Evolutionary conservation across 2,797 vertebrate species (phyloP).

Genomic region (Megaceryle alcyon): DNA sequence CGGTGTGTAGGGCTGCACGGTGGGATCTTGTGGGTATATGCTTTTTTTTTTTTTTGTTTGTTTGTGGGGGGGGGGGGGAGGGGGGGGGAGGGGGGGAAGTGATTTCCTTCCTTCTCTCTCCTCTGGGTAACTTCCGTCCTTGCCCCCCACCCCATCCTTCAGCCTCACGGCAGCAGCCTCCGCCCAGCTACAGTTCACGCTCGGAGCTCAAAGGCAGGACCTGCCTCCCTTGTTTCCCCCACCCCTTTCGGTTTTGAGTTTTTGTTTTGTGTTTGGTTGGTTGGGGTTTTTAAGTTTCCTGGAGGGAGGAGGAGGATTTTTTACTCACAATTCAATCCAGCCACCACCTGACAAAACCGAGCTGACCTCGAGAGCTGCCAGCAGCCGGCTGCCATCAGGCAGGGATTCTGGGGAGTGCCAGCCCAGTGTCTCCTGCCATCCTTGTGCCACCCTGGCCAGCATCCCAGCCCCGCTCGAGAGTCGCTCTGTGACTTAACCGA

Average conservation of each 20-base stretch:
- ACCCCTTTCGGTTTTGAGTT: background rate
- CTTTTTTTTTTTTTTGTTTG: too few relatives aligned
- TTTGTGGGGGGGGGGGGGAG: too few relatives aligned
- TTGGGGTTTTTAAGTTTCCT: background rate
- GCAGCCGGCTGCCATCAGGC: background rate
- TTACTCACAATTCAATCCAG: accelerated
- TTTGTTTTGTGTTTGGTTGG: background rate
- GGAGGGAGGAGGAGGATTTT: background rate
- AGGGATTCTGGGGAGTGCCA: background rate
- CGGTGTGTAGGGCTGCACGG: too few relatives aligned
- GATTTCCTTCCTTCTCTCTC: background rate
- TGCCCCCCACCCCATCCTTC: background rate
- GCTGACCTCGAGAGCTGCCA: background rate
- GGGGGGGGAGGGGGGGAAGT: background rate
- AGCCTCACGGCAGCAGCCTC: background rate
- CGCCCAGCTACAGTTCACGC: background rate
- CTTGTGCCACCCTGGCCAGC: too few relatives aligned
- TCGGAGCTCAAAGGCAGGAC: background rate
- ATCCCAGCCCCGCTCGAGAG: accelerated
- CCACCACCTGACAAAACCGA: background rate
- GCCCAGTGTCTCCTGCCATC: background rate
- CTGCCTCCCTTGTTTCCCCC: background rate
- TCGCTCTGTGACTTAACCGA: accelerated
- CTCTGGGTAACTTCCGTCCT: background rate
- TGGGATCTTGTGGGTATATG: too few relatives aligned